Evolutionary conservation across 2,888 invertebrate genomes (phyloP), one percentile per base, ranked within the genome.

Genomic region (Epinotia nisella): DNA sequence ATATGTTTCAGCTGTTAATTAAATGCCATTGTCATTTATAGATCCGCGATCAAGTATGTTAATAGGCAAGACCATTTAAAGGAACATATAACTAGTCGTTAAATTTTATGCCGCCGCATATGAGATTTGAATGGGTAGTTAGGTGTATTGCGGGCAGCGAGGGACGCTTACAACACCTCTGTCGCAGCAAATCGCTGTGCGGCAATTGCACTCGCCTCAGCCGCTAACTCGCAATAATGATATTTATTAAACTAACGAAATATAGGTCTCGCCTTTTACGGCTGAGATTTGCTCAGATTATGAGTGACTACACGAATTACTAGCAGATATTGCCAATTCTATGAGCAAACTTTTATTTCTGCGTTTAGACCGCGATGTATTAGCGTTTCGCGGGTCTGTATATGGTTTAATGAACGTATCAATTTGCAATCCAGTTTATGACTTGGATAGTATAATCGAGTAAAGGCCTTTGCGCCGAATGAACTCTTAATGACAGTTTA

Each of bases 111-210:
- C 65, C 55, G 68, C 67, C 78, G 79, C 81, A 81, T 62, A 68
- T 84, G 81, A 82, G 80, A 82, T 84, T 81, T 78, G 81, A 85
- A 83, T 84, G 79, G 80, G 76, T 82, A 78, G 80, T 82, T 85
- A 79, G 77, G 83, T 83, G 84, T 85, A 87, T 87, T 89, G 86
- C 88, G 87, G 88, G 87, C 87, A 88, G 82, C 79, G 80, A 81
- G 81, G 85, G 83, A 83, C 77, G 82, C 80, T 87, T 87, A 83
- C 87, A 83, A 85, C 85, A 87, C 80, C 75, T 77, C 84, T 80
- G 84, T 83, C 83, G 87, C 87, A 87, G 85, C 87, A 88, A 90
- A 90, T 91, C 90, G 89, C 90, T 89, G 79, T 79, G 76, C 81
- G 76, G 84, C 89, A 88, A 89, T 88, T 84, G 83, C 82, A 86